A percentile compares a stretch with the other conserved stretches of the same genome.
Evolutionary conservation across 1,140 invertebrate species (phyloP).

Genomic region (Drosophila prosaltans): DNA sequence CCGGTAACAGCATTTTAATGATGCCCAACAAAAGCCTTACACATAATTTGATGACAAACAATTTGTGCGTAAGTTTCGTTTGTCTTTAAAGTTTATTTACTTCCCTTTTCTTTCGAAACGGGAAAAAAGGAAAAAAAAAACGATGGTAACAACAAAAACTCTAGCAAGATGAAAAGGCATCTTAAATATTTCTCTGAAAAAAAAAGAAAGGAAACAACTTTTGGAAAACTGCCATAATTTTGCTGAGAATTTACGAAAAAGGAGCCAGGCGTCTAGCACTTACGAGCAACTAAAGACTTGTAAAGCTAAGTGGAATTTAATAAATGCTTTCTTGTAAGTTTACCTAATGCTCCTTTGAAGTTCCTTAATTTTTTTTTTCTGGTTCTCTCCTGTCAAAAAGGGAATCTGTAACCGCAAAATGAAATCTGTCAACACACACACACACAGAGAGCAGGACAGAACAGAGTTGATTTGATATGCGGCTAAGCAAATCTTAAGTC

Average conservation of each 20-base stretch:
- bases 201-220: constrained; percentile 14
- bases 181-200: constrained; percentile 60
- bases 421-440: constrained; percentile 45
- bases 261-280: constrained; percentile 3
- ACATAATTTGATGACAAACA: constrained; percentile 80
- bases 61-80: constrained; percentile 70
- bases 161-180: constrained; percentile 52
- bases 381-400: not conserved
- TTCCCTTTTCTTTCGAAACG: constrained; percentile 23
- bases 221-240: constrained; percentile 49
- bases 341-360: constrained; percentile 63
- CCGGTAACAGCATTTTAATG: constrained; percentile 77
- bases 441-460: not conserved
- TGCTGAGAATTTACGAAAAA: constrained; percentile 52
- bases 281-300: constrained; percentile 40
- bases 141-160: constrained; percentile 36
- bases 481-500: not conserved
- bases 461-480: not conserved
- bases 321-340: constrained; percentile 62
- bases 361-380: constrained; percentile 26
- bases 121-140: not conserved
- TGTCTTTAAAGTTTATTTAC: constrained; percentile 57
- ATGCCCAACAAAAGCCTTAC: constrained; percentile 64
- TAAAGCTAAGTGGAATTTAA: constrained; percentile 66
- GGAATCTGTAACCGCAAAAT: constrained; percentile 18